Conservation (phyloP, 92 coral and sea anemone species). For the Hydrozoanthus gracilis region DNA sequence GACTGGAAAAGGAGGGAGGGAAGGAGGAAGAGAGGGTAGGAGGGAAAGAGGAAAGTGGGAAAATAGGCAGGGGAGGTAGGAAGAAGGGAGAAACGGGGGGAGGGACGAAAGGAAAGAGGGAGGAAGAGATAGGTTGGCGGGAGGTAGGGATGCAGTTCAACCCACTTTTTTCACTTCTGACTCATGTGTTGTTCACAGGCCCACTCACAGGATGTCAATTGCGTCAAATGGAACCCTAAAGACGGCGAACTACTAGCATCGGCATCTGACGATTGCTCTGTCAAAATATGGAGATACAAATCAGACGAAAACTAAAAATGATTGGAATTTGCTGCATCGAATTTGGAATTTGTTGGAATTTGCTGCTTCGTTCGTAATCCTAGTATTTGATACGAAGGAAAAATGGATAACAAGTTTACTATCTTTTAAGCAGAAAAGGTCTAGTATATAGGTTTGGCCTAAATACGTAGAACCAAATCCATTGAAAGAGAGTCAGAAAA, state of each 20-base stretch:
- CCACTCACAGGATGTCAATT: constrained; percentile 89
- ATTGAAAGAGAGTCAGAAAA: not conserved
- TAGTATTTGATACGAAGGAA: not conserved
- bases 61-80: too few species aligned
- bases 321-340: not conserved
- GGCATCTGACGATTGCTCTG: constrained; percentile 89
- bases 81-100: too few species aligned
- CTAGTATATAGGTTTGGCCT: not conserved
- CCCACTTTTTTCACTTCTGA: too few species aligned
- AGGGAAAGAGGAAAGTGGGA: too few species aligned
- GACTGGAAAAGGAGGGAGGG: too few species aligned
- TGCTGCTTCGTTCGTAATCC: not conserved
- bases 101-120: too few species aligned
- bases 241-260: constrained; percentile 80
- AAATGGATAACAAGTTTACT: not conserved
- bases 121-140: too few species aligned
- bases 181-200: constrained; percentile 56
- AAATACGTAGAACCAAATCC: not conserved
- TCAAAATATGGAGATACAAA: constrained; percentile 86
- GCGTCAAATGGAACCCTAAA: constrained; percentile 90
- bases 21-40: too few species aligned
- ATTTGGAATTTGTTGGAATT: too few species aligned
- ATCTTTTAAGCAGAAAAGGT: not conserved
- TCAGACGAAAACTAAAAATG: not conserved
- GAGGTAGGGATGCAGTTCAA: too few species aligned